A percentile compares a stretch with the other conserved stretches of the same genome.
These are phyloP conservation scores for Eretmochelys imbricata DNA, from an alignment of 2,113 vertebrate species.

Conservation along the genomic window DNA sequence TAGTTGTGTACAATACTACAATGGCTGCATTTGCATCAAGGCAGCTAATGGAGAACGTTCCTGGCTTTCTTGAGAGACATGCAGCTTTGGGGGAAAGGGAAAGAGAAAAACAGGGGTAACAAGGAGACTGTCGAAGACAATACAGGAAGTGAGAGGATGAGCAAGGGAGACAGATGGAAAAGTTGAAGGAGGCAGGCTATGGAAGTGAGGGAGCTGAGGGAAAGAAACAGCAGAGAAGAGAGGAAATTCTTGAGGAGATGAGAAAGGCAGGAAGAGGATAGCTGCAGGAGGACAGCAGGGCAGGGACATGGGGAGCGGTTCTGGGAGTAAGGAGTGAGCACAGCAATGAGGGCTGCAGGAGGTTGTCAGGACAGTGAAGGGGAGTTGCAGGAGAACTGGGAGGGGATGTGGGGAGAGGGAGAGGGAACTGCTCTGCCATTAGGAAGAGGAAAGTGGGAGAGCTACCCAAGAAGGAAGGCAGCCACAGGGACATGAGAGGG, in stretches of 20 bases:
- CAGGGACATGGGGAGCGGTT: neutral
- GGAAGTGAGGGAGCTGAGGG: neutral
- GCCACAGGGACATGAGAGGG: neutral
- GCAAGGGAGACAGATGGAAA: accelerated
- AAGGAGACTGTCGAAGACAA: neutral
- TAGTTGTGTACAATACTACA: neutral
- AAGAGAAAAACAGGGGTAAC: neutral
- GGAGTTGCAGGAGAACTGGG: neutral
- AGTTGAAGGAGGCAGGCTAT: neutral
- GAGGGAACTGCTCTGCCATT: neutral
- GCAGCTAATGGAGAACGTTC: neutral
- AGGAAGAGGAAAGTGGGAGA: neutral
- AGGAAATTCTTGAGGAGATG: neutral
- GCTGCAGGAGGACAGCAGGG: neutral
- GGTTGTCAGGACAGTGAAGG: neutral
- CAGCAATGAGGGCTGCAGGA: neutral
- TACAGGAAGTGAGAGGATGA: neutral
- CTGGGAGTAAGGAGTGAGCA: neutral
- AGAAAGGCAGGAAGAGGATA: accelerated
- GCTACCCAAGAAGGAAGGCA: neutral
- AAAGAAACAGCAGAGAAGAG: neutral
- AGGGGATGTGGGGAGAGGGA: too few relatives aligned
- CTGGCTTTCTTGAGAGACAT: too few relatives aligned
- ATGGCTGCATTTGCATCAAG: neutral
- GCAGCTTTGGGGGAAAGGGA: neutral